A percentile compares a stretch with the other conserved stretches of the same genome.
These are phyloP conservation scores for Polyergus mexicanus DNA, from an alignment of 1,140 invertebrate species.

Conservation along the genomic window DNA sequence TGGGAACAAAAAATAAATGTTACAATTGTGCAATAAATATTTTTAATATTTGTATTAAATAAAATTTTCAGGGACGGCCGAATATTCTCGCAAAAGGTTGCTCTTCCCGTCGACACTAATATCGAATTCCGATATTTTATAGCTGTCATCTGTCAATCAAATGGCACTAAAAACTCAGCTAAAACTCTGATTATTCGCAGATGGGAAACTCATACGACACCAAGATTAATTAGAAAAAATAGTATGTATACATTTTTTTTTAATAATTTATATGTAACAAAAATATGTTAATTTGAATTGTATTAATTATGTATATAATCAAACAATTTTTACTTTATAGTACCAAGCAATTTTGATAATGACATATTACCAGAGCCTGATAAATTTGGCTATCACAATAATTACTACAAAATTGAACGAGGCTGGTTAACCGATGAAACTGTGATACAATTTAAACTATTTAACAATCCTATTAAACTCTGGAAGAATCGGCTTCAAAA, in stretches of 20 bases:
- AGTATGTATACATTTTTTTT: conserved; percentile 78
- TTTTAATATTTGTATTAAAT: neutral
- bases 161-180: conserved; percentile 85
- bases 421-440: conserved; percentile 96
- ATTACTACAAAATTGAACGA: conserved; percentile 89
- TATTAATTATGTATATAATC: neutral
- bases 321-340: conserved; percentile 73
- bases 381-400: conserved; percentile 90
- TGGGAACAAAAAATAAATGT: neutral
- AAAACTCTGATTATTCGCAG: conserved; percentile 90
- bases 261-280: neutral
- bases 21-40: neutral
- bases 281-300: neutral
- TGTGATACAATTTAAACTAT: conserved; percentile 95
- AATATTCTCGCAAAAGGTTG: conserved; percentile 83
- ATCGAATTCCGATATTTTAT: conserved; percentile 94
- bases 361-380: conserved; percentile 84
- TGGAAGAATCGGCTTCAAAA: conserved; percentile 93
- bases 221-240: conserved; percentile 88
- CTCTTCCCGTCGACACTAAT: conserved; percentile 89
- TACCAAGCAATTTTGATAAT: conserved; percentile 79
- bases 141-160: conserved; percentile 85
- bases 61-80: conserved; percentile 74
- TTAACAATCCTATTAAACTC: conserved; percentile 93
- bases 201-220: conserved; percentile 94